Evolutionary conservation across 2,888 invertebrate species (phyloP).

Genomic region (Nemurella pictetii): DNA sequence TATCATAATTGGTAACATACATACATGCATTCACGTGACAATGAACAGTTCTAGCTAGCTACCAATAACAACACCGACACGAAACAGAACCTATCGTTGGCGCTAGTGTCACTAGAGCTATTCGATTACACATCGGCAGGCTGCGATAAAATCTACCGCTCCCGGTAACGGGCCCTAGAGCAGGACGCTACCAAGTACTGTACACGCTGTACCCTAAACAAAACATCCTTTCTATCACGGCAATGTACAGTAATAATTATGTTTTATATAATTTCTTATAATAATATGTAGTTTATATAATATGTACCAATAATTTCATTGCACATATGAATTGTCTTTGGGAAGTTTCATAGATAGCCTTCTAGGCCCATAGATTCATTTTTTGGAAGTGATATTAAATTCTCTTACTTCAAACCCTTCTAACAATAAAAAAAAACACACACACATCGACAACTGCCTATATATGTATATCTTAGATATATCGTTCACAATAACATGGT

Average conservation of each 20-base stretch:
- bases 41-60: neutral
- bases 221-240: neutral
- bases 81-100: constrained; percentile 33
- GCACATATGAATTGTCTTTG: constrained; percentile 28
- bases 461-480: constrained; percentile 9
- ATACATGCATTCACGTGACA: constrained; percentile 25
- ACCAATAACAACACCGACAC: constrained; percentile 13
- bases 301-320: constrained; percentile 3
- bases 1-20: constrained; percentile 10
- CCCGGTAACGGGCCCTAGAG: neutral
- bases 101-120: constrained; percentile 29
- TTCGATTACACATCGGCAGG: neutral
- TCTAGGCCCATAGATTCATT: too few species aligned
- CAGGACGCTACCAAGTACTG: neutral
- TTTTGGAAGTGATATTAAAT: constrained; percentile 40
- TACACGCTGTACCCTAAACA: neutral
- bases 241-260: constrained; percentile 7
- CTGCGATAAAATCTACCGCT: neutral
- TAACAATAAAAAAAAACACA: neutral
- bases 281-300: constrained; percentile 24
- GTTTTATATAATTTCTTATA: constrained; percentile 11
- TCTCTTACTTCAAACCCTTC: constrained; percentile 28
- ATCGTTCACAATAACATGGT: neutral
- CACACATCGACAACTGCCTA: neutral
- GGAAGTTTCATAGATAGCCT: constrained; percentile 37